phyloP scores from a whole-genome alignment of 2,888 invertebrate species.

The Hirtodrosophila alboralis region DNA sequence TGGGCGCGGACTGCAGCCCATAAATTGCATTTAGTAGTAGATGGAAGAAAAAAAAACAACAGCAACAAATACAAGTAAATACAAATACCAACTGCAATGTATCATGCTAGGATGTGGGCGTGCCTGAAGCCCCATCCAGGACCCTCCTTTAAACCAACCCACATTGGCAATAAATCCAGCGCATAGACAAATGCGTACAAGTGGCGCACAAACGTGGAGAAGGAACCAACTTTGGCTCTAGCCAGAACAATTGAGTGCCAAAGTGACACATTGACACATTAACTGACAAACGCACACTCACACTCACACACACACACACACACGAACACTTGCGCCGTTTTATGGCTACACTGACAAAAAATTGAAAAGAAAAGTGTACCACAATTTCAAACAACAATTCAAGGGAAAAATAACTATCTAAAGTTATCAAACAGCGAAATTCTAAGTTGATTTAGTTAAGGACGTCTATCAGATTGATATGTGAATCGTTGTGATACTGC shows the following conservation, averaged over 20 bases:
- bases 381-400: no score
- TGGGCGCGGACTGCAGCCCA: slow-evolving; percentile 35
- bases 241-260: slow-evolving; percentile 69
- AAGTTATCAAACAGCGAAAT: no score
- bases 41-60: not conserved
- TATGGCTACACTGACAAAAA: slow-evolving; percentile 24
- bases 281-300: slow-evolving; percentile 47
- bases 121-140: no score
- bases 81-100: slow-evolving; percentile 23
- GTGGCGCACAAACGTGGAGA: slow-evolving; percentile 9
- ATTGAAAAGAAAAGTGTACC: no score
- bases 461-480: no score
- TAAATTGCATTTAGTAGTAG: slow-evolving; percentile 55
- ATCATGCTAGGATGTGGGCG: slow-evolving; percentile 46
- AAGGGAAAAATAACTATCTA: no score
- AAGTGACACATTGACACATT: slow-evolving; percentile 74
- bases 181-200: slow-evolving; percentile 64
- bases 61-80: slow-evolving; percentile 6
- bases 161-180: slow-evolving; percentile 57
- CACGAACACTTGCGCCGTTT: no score
- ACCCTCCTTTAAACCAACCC: no score
- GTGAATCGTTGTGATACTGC: no score
- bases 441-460: no score
- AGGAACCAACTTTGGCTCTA: slow-evolving; percentile 20
- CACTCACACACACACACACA: not conserved